Base-by-base conservation (phyloP, 1,140 invertebrate species). In the Chrysopa pallens region DNA sequence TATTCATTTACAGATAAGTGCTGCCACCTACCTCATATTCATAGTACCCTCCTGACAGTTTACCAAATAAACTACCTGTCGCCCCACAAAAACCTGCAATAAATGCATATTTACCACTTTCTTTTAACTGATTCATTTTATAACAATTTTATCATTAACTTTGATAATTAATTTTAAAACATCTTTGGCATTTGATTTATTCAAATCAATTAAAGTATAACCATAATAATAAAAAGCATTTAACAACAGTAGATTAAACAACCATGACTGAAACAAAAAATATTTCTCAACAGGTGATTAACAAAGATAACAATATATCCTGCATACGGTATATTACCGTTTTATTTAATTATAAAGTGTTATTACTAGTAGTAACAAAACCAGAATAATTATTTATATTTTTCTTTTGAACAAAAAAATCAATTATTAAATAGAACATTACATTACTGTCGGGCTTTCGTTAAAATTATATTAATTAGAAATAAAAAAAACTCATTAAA, bases 21-120 rank as follows among this genome's bases (percentile, higher is more conserved):
- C 33, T 42, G 28, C 8, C 9, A 49, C 42, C 48, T 40, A 52
- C 52, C 49, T 52, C 36, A 13, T 49, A 48, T 28, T n/a, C 31
- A 43, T 49, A 46, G 46, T 52, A 50, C 42, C 50, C 49, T 37
- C 49, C 49, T 38, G 47, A 46, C 23, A 52, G 33, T 48, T 54
- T 54, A n/a, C 50, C 52, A 27, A 52, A 52, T 8, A 50, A 36
- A 45, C 52, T 54, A 37, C 46, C 52, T 46, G 50, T 45, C 11
- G 52, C 41, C 8, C 49, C 52, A 40, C 42, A 49, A 43, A 44
- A 39, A 36, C 52, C 52, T 12, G 50, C 40, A 6, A 52, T 23
- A 35, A 50, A 38, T 6, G 52, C 52, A 46, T 43, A 52, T 28
- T 44, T 23, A 23, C 17, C 17, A 23, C 5, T 23, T 23, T 23